Conservation (phyloP, 2,113 vertebrate species). For the Tiliqua scincoides region DNA sequence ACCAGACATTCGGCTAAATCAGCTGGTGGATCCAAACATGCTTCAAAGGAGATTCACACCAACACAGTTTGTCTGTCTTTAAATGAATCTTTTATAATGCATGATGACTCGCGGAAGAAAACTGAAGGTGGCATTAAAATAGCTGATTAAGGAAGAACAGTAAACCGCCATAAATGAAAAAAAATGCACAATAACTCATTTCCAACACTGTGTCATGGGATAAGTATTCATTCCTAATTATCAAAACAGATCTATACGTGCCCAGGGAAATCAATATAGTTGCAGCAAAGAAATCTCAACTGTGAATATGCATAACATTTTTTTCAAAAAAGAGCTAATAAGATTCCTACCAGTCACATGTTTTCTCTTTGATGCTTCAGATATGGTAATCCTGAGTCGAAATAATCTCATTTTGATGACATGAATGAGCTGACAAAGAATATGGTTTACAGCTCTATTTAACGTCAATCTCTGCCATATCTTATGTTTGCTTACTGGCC, state of each 20-base stretch:
- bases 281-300: slow-evolving; percentile 34
- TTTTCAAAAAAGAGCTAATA: slow-evolving; percentile 24
- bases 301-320: slow-evolving; percentile 46
- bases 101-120: slow-evolving; percentile 55
- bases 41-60: background rate
- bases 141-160: slow-evolving; percentile 29
- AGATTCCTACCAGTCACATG: slow-evolving; percentile 34
- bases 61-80: background rate
- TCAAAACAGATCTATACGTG: slow-evolving; percentile 41
- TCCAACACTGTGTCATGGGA: slow-evolving; percentile 37
- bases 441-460: slow-evolving; percentile 67
- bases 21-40: background rate
- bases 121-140: slow-evolving; percentile 45
- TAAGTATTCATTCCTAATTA: slow-evolving; percentile 13
- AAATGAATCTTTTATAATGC: slow-evolving; percentile 13
- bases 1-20: background rate
- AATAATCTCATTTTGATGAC: slow-evolving; percentile 56
- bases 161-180: slow-evolving; percentile 48
- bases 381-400: slow-evolving; percentile 36
- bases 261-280: slow-evolving; percentile 27
- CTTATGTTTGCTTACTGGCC: slow-evolving; percentile 68
- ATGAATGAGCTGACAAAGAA: slow-evolving; percentile 54
- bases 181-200: slow-evolving; percentile 45
- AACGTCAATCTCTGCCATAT: slow-evolving; percentile 67
- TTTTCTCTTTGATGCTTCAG: slow-evolving; percentile 55